Percentiles rank a stretch among this genome's conserved stretches.
Conservation (phyloP, 2,888 invertebrate species). For the Anthrax anthrax region DNA sequence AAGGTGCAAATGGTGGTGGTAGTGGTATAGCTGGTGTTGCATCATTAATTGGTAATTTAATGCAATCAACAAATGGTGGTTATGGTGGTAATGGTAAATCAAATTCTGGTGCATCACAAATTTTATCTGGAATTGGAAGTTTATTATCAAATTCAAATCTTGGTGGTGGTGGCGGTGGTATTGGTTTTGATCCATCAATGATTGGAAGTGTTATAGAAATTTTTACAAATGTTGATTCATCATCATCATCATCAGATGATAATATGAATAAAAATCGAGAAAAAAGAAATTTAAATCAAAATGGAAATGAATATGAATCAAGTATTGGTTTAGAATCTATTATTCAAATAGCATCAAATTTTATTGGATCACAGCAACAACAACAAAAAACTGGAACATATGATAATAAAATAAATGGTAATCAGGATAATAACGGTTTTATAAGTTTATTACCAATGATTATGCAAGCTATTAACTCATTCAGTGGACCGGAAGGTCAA, state of each 20-base stretch:
- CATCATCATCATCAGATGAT: conserved; percentile 14
- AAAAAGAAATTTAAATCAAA: conserved; percentile 1
- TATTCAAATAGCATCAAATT: conserved; percentile 40
- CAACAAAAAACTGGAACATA: conserved; percentile 24
- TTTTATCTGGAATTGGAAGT: conserved; percentile 30
- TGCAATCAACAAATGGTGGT: conserved; percentile 50
- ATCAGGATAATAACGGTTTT: conserved; percentile 15
- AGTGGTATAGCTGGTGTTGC: conserved; percentile 41
- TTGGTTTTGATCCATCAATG: conserved; percentile 42
- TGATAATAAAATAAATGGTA: conserved; percentile 9
- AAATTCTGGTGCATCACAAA: conserved; percentile 29
- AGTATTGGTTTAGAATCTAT: conserved; percentile 41
- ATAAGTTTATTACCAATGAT: conserved; percentile 48
- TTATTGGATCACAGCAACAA: conserved; percentile 34
- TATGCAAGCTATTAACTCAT: conserved; percentile 47
- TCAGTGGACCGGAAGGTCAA: conserved; percentile 46
- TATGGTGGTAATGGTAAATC: conserved; percentile 25
- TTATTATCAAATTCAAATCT: conserved; percentile 25
- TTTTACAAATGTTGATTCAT: conserved; percentile 30
- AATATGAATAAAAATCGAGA: conserved; percentile 3
- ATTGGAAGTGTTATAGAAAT: conserved; percentile 43
- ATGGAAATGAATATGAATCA: conserved; percentile 1
- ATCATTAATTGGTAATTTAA: conserved; percentile 48
- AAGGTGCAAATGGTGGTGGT: conserved; percentile 31
- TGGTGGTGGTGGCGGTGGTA: conserved; percentile 34